A percentile compares a stretch with the other conserved stretches of the same genome.
Conservation (phyloP, 1,140 invertebrate genomes). For the Tenebrio molitor region DNA sequence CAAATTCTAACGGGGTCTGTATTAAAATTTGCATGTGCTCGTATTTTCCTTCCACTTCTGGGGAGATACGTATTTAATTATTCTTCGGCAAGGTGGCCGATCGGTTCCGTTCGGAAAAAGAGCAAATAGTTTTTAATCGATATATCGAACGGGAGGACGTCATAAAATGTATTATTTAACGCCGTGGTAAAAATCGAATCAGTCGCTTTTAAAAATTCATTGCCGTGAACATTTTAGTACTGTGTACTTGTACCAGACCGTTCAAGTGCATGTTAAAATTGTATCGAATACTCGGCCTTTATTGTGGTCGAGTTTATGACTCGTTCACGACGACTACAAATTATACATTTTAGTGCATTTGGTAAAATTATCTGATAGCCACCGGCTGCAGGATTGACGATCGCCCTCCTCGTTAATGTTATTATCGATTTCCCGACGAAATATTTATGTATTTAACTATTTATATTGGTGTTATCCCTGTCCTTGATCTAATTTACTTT, state of each 20-base stretch:
- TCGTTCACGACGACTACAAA: background rate
- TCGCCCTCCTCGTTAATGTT: too few species aligned
- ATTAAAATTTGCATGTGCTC: conserved; percentile 35
- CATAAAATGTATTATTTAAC: conserved; percentile 17
- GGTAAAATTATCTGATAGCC: too few species aligned
- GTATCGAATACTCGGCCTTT: too few species aligned
- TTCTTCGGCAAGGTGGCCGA: background rate
- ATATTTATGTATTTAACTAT: background rate
- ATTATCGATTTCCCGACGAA: too few species aligned
- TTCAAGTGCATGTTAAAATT: background rate
- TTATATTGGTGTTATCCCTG: background rate
- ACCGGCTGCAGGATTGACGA: too few species aligned
- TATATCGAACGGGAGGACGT: background rate
- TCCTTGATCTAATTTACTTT: background rate
- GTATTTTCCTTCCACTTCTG: background rate
- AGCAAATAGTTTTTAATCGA: background rate
- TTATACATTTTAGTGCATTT: too few species aligned
- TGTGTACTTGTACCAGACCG: background rate
- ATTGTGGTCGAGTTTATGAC: background rate
- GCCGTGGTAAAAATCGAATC: conserved; percentile 20
- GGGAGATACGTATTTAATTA: conserved; percentile 30
- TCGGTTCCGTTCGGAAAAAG: background rate
- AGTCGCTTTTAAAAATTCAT: conserved; percentile 5
- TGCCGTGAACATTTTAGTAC: background rate
- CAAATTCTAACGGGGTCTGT: conserved; percentile 15